phyloP scores from a whole-genome alignment of 2,888 invertebrate species.

The Diachrysia chrysitis region DNA sequence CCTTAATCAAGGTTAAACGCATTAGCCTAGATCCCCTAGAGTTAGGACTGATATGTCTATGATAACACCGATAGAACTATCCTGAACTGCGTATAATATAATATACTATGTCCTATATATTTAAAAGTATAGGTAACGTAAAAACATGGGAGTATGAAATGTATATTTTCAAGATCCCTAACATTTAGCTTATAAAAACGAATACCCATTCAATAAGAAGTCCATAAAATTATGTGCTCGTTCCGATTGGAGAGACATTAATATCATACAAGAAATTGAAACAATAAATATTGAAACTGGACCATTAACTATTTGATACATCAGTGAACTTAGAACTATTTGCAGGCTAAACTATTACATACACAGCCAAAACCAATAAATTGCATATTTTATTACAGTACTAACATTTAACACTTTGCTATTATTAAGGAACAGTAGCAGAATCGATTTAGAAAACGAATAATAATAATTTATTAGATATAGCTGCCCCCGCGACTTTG shows the following conservation, averaged over 20 bases:
- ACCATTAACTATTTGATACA: neutral
- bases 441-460: neutral
- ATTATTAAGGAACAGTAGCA: neutral
- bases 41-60: neutral
- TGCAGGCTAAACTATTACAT: neutral
- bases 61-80: neutral
- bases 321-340: neutral
- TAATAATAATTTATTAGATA: neutral
- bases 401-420: neutral
- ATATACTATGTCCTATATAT: neutral
- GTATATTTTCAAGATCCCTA: too few species aligned
- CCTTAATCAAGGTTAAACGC: neutral
- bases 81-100: neutral
- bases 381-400: neutral
- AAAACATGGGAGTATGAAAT: too few species aligned
- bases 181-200: too few species aligned
- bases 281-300: neutral
- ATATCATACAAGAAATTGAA: too few species aligned
- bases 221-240: too few species aligned
- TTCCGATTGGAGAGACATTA: too few species aligned
- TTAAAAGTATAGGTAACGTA: too few species aligned
- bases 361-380: neutral
- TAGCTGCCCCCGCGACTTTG: too few species aligned
- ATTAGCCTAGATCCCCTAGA: constrained; percentile 6
- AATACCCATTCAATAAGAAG: too few species aligned